These are phyloP conservation scores for Macrotis lagotis DNA, from an alignment of 2,113 vertebrate genomes.

Conservation along the genomic window DNA sequence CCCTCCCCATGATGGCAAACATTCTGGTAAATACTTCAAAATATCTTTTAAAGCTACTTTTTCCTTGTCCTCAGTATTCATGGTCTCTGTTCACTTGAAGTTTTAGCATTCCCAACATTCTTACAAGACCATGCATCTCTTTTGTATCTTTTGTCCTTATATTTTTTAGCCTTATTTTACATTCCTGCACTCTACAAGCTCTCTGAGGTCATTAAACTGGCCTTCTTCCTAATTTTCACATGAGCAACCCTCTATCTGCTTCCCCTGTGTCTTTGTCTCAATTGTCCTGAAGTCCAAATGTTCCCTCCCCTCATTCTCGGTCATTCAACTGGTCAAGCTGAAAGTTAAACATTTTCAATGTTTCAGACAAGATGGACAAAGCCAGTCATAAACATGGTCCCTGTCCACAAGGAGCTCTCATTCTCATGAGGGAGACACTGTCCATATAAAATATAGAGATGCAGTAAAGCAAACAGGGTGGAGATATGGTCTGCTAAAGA, in stretches of 20 bases:
- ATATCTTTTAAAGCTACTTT: no score
- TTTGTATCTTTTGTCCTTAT: not conserved
- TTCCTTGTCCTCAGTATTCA: not conserved
- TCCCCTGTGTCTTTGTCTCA: not conserved
- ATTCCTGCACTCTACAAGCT: not conserved
- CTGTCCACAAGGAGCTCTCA: not conserved
- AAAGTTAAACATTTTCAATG: not conserved
- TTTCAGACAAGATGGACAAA: not conserved
- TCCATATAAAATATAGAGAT: not conserved
- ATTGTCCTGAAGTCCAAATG: not conserved
- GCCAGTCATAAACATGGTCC: not conserved
- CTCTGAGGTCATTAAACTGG: not conserved
- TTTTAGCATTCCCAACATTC: not conserved
- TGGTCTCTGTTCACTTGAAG: not conserved
- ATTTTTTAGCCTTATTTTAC: not conserved
- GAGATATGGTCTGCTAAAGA: not conserved
- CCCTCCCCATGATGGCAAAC: no score
- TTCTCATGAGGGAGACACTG: not conserved
- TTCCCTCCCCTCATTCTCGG: no score
- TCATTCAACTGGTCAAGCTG: not conserved
- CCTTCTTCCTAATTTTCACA: not conserved
- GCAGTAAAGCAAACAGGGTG: not conserved
- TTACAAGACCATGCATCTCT: not conserved
- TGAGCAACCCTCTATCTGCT: not conserved
- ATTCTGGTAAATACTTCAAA: no score